Conservation (phyloP, 2,888 invertebrate species). For the Drosophila siamana region DNA sequence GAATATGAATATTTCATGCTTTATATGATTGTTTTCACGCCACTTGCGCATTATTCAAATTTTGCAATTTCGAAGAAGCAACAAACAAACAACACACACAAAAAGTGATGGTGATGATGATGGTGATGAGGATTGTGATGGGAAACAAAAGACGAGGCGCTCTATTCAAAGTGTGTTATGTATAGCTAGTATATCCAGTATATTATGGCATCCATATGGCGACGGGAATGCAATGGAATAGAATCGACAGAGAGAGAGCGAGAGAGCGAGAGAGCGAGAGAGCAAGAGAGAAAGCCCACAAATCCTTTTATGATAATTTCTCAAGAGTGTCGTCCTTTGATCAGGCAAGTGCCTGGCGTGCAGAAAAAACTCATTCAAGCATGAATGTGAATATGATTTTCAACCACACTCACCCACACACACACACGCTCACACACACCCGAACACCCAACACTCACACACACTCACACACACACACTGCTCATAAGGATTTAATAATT, state of each 20-base stretch:
- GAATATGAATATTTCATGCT: constrained; percentile 44
- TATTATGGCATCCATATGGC: neutral
- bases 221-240: constrained; percentile 22
- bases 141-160: constrained; percentile 65
- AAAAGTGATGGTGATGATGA: neutral
- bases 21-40: constrained; percentile 61
- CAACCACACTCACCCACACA: constrained; percentile 66
- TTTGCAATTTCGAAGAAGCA: constrained; percentile 65
- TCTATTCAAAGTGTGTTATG: constrained; percentile 64
- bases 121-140: constrained; percentile 15
- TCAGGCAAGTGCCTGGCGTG: constrained; percentile 80
- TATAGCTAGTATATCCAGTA: constrained; percentile 1
- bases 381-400: constrained; percentile 82
- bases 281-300: constrained; percentile 52
- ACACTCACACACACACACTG: constrained; percentile 12
- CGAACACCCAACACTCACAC: constrained; percentile 17
- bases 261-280: neutral
- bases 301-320: constrained; percentile 85
- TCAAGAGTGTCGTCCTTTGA: constrained; percentile 85
- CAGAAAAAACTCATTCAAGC: constrained; percentile 83
- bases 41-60: constrained; percentile 80
- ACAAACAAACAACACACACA: constrained; percentile 8
- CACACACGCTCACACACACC: constrained; percentile 11
- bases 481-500: constrained; percentile 78
- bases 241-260: constrained; percentile 23